Base-by-base conservation (phyloP, 2,888 invertebrate species). In the Spicauda simplicius region DNA sequence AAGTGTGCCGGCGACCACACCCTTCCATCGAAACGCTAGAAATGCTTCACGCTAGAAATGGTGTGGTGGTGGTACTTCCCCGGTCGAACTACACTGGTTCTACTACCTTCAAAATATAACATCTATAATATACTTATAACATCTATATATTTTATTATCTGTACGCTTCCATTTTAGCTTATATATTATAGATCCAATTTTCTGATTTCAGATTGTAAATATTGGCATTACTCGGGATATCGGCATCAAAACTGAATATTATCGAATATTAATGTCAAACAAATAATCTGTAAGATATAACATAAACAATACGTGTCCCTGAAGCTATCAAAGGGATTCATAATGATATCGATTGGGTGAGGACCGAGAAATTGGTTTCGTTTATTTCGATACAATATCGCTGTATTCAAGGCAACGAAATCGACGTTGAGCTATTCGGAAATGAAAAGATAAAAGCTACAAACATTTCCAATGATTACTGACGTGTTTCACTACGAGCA, bases 291-390 rank as follows among this genome's bases (percentile, higher is more conserved):
- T 50, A 55, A 53, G 48, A 16, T 30, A 56, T 61, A 25, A 61
- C 50, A 56, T n/a, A 52, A 62, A 62, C 67, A 67, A 66, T 48
- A 62, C 66, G 66, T 66, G 66, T 60, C 60, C 55, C 55, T 66
- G 60, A 66, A 60, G 54, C 55, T 54, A 65, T 59, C 65, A 59
- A 59, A 65, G 65, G 60, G 60, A 66, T 66, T 66, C 56, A 67
- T 67, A 67, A 62, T 67, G 57, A 67, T 62, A 45, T 52, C 57
- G 61, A 57, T 20, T 52, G 18, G 61, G 18, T 16, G 64, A 41
- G 55, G 54, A 18, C 50, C 18, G 18, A 57, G 61, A 62, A 62
- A 67, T 67, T 62, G 67, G 67, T 67, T 67, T 67, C 41, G 37
- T 67, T 67, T 67, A 37, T 45, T 61, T 18, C 52, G 56, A 52